Conservation (phyloP, 2,797 vertebrate genomes). For the Crenichthys baileyi region DNA sequence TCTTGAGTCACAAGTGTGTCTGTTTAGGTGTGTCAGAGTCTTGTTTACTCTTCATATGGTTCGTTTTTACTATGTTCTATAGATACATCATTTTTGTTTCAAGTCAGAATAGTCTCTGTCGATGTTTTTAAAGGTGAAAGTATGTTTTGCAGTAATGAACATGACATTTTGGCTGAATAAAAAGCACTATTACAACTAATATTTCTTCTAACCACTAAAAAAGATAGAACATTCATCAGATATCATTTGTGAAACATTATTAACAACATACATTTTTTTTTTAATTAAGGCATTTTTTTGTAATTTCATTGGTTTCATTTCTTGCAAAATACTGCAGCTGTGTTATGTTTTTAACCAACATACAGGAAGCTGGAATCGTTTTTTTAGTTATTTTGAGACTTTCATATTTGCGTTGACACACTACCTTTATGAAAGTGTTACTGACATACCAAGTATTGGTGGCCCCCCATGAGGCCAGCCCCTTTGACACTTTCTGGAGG, state of each 20-base stretch:
- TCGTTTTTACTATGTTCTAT: no score
- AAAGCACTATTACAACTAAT: no score
- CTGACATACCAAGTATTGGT: background rate
- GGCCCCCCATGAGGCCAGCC: background rate
- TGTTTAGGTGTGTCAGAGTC: conserved; percentile 40
- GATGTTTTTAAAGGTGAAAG: no score
- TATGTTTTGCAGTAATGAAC: no score
- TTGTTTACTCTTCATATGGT: background rate
- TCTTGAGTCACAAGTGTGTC: conserved; percentile 61
- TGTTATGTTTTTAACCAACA: background rate
- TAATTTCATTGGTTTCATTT: background rate
- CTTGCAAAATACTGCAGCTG: background rate
- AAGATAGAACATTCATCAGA: background rate
- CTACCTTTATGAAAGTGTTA: background rate
- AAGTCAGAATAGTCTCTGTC: no score
- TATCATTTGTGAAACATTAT: no score
- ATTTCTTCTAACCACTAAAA: no score
- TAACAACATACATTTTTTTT: no score
- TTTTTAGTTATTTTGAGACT: background rate
- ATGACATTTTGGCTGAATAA: no score
- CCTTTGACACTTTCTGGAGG: background rate
- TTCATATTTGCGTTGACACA: background rate
- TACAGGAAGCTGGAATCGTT: no score
- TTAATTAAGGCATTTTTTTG: background rate
- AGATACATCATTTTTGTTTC: no score